Percentiles rank a stretch among this genome's conserved stretches.
These are phyloP conservation scores for Cephalotes varians DNA, from an alignment of 2,888 invertebrate species.

Conservation along the genomic window DNA sequence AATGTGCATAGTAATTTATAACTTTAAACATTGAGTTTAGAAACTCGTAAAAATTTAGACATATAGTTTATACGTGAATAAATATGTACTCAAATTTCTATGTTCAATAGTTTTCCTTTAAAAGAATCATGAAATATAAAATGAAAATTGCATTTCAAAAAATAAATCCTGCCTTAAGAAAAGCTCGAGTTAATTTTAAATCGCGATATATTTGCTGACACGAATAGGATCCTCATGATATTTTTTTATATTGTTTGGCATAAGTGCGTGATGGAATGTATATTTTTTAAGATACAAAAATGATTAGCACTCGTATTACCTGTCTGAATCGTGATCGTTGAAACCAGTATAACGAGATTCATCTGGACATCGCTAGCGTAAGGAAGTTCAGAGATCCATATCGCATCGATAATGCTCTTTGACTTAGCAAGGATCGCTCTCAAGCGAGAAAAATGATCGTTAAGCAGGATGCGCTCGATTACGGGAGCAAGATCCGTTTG, in stretches of 20 bases:
- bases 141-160: no score
- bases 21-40: no score
- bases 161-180: neutral
- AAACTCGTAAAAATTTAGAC: no score
- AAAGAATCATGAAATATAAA: no score
- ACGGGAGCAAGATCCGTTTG: slow-evolving; percentile 10
- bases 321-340: slow-evolving; percentile 7
- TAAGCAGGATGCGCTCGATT: slow-evolving; percentile 28
- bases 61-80: no score
- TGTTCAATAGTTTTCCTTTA: no score
- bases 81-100: no score
- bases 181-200: neutral
- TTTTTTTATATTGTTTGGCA: neutral
- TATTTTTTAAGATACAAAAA: neutral
- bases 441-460: slow-evolving; percentile 18
- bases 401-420: slow-evolving; percentile 24
- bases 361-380: slow-evolving; percentile 9
- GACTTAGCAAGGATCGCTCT: slow-evolving; percentile 8
- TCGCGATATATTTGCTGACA: neutral
- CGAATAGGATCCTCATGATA: neutral
- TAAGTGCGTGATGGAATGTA: neutral
- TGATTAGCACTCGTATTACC: neutral
- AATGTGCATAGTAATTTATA: no score
- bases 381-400: slow-evolving; percentile 13
- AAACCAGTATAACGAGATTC: slow-evolving; percentile 18